Conservation (phyloP, 2,888 invertebrate genomes). For the Strigamia maritima region DNA sequence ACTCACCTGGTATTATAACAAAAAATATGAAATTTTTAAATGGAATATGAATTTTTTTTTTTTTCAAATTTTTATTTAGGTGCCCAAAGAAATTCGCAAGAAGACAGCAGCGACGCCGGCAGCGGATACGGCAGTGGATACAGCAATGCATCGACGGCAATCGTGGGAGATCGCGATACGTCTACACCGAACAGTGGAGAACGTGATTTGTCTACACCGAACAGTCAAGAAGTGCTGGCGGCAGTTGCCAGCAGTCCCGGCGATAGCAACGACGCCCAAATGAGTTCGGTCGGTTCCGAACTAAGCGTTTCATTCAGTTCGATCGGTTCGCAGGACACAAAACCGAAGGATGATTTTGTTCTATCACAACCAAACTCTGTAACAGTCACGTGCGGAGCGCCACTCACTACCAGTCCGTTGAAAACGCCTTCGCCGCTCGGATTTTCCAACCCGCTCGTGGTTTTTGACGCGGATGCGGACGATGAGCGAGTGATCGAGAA, state of each 20-base stretch:
- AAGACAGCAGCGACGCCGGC: background rate
- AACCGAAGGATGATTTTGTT: background rate
- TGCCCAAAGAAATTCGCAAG: background rate
- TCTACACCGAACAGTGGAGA: background rate
- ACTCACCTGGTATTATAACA: too few relatives aligned
- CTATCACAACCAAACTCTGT: background rate
- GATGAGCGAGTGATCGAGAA: background rate
- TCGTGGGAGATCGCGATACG: background rate
- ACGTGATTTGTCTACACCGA: background rate
- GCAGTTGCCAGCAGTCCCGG: background rate
- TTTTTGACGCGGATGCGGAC: background rate
- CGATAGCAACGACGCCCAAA: background rate
- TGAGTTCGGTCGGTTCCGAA: background rate
- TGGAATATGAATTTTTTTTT: background rate
- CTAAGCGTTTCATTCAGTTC: background rate
- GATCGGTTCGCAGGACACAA: background rate
- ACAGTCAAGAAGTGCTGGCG: background rate
- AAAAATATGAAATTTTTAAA: too few relatives aligned
- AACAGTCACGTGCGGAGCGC: background rate
- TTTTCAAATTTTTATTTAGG: background rate
- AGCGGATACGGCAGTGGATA: background rate
- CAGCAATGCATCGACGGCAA: background rate
- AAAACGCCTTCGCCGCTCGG: background rate
- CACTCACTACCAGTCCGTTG: background rate
- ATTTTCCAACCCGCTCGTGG: background rate